Percentiles rank a stretch among this genome's conserved stretches.
These are phyloP conservation scores for Falco peregrinus DNA, from an alignment of 2,797 vertebrate species.

Conservation along the genomic window DNA sequence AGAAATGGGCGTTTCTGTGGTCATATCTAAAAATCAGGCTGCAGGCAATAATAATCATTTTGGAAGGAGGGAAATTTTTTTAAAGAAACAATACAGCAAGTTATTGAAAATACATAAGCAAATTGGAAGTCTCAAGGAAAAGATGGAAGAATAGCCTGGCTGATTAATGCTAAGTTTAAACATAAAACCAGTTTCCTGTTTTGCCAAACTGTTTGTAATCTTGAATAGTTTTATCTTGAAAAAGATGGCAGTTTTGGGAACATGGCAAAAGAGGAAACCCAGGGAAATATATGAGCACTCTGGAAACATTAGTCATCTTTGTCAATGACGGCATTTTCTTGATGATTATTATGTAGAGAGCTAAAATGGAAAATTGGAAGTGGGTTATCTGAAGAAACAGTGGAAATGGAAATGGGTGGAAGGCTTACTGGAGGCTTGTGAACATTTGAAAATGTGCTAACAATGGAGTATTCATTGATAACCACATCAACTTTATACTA, in stretches of 20 bases:
- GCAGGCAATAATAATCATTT: background rate
- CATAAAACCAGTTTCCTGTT: background rate
- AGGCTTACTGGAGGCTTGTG: background rate
- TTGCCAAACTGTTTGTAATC: background rate
- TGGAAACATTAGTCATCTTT: conserved; percentile 23
- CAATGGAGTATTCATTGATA: conserved; percentile 63
- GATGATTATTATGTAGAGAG: conserved; percentile 2
- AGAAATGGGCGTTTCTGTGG: background rate
- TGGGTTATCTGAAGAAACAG: conserved; percentile 48
- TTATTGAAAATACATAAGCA: conserved; percentile 5
- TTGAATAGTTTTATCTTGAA: conserved; percentile 39
- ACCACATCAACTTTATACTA: background rate
- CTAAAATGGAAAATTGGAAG: conserved; percentile 58
- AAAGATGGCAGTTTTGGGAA: conserved; percentile 37
- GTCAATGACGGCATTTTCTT: background rate
- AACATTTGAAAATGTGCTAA: conserved; percentile 31
- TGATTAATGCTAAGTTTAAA: background rate
- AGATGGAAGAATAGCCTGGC: background rate
- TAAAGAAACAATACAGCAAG: background rate
- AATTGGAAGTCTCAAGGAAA: background rate
- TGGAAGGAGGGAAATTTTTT: background rate
- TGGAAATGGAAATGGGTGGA: conserved; percentile 61
- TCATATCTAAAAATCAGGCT: background rate
- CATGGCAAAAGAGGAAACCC: conserved; percentile 4
- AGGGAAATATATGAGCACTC: background rate